Evolutionary conservation across 2,888 invertebrate genomes (phyloP), one percentile per base, ranked within the genome.

Genomic region (Lysandra bellargus): DNA sequence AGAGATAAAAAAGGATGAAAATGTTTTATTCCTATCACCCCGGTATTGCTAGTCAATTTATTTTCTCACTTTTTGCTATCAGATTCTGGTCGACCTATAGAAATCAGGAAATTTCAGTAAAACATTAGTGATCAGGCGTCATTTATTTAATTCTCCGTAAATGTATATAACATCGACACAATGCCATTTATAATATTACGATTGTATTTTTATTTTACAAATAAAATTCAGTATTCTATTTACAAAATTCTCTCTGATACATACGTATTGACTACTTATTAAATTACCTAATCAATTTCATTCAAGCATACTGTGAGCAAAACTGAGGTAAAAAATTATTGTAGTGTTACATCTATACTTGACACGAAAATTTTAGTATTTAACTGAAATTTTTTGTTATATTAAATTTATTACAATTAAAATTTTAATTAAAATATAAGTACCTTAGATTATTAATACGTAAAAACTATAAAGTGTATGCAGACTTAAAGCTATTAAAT

Each of bases 131-230:
- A 84, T 85, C 84, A 89, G 89, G 91, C 90, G 86, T 90, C 89
- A 89, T 91, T 91, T 88, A 90, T 91, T 93, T 90, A 91, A 90
- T 89, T 86, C 84, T 90, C 88, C 86, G 88, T 92, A 91, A 88
- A 89, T 93, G 92, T 93, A 92, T 93, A 92, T 93, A 92, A 93
- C 94, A 94, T 92, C 93, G 91, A 93, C 92, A 92, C 93, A 88
- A 92, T 90, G 92, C 91, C 92, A 91, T 90, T 91, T 90, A 90
- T 91, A 89, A 90, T 91, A 89, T 90, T 90, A 91, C 87, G 86
- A 85, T 83, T 84, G 83, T 85, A 86, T 89, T 91, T 92, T 92
- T 85, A 86, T 89, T 91, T 92, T 92, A 92, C 92, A 92, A 92
- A 93, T 93, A 92, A 91, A 89, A 90, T 87, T 87, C 88, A 85